Percentiles rank a stretch among this genome's conserved stretches.
Conservation (phyloP, 2,113 vertebrate genomes). For the Vidua macroura region DNA sequence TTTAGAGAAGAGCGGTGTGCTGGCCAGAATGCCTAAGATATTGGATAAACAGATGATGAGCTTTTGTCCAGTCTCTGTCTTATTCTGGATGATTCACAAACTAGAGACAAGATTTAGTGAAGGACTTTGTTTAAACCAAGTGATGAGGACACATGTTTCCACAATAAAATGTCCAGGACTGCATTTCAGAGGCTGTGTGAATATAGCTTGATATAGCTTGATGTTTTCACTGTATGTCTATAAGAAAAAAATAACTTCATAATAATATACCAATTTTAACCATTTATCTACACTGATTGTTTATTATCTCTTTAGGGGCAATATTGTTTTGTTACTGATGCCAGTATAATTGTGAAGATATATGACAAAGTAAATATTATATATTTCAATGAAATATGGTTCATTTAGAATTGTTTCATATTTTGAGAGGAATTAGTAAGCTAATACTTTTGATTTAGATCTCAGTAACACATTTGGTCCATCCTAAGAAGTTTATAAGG, state of each 20-base stretch:
- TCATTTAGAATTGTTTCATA: background rate
- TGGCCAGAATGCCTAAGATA: background rate
- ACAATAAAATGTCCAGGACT: background rate
- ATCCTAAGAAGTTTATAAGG: background rate
- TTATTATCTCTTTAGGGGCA: background rate
- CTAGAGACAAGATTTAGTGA: background rate
- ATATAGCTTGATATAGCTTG: background rate
- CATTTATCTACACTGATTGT: background rate
- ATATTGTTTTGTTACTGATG: background rate
- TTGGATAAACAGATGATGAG: background rate
- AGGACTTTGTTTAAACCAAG: background rate
- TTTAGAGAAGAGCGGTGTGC: background rate
- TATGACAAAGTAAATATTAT: background rate
- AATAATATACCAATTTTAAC: background rate
- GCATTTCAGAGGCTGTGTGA: background rate
- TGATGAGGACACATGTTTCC: background rate
- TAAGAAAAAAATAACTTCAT: background rate
- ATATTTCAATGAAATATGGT: background rate
- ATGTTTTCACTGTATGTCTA: background rate
- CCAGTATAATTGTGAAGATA: background rate
- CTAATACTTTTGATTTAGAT: background rate
- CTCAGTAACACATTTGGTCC: background rate
- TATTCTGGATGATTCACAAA: background rate
- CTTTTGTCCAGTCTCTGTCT: background rate
- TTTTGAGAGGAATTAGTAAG: background rate